Conservation (phyloP, 2,888 invertebrate species). For the Anoplius nigerrimus region DNA sequence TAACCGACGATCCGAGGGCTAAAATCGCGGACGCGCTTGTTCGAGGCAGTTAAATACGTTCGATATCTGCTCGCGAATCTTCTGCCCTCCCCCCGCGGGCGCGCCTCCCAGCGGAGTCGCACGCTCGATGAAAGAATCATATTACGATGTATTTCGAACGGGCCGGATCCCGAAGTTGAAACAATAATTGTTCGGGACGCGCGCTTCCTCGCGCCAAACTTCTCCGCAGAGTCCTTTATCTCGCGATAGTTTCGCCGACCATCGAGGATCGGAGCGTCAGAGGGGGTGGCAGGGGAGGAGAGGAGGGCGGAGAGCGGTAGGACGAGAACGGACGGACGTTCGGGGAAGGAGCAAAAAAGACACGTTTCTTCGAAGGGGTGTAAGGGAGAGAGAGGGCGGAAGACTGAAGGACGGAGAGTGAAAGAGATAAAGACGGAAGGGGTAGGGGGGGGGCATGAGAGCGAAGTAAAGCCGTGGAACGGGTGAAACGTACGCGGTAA, state of each 20-base stretch:
- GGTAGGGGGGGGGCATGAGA: too few relatives aligned
- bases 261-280: conserved; percentile 32
- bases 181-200: conserved; percentile 46
- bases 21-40: too few relatives aligned
- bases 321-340: too few relatives aligned
- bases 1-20: too few relatives aligned
- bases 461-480: not conserved
- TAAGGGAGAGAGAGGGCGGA: not conserved
- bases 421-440: too few relatives aligned
- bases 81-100: conserved; percentile 11
- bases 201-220: conserved; percentile 19
- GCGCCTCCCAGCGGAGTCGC: conserved; percentile 21
- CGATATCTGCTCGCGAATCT: conserved; percentile 17
- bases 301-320: too few relatives aligned
- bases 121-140: conserved; percentile 18
- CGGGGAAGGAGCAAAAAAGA: too few relatives aligned
- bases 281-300: too few relatives aligned
- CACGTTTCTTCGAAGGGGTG: too few relatives aligned
- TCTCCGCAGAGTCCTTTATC: conserved; percentile 44
- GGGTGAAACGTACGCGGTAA: conserved; percentile 34
- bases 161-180: conserved; percentile 23
- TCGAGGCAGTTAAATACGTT: too few relatives aligned
- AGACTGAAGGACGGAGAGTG: too few relatives aligned
- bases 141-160: conserved; percentile 24
- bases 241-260: conserved; percentile 41